Conservation (phyloP, 2,797 vertebrate species). For the Paramormyrops hopkinsi region DNA sequence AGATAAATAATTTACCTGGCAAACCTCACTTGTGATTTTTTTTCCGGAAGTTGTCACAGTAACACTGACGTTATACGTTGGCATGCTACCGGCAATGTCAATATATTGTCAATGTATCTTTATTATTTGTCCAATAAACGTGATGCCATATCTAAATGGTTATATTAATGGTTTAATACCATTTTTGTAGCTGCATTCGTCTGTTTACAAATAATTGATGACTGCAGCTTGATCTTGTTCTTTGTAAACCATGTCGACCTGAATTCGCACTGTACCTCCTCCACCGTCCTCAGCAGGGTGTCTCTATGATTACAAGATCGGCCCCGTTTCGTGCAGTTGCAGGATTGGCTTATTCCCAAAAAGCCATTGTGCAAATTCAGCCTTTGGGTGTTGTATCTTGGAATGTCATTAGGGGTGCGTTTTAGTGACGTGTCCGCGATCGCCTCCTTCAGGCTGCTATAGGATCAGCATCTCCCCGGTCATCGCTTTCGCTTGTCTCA, state of each 20-base stretch:
- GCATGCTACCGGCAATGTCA: not conserved
- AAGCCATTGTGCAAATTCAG: slow-evolving; percentile 10
- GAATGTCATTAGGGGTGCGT: slow-evolving; percentile 32
- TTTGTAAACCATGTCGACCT: not conserved
- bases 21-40: not conserved
- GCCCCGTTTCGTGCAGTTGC: not conserved
- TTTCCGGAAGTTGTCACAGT: not conserved
- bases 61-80: not conserved
- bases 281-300: not conserved
- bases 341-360: slow-evolving; percentile 1
- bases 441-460: slow-evolving; percentile 22
- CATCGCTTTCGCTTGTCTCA: not conserved
- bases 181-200: not conserved
- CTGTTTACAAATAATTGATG: not conserved
- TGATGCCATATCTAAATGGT: not conserved
- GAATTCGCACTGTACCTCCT: not conserved
- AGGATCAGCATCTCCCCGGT: slow-evolving; percentile 48
- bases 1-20: not conserved
- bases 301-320: not conserved
- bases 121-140: not conserved
- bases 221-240: not conserved
- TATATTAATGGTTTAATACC: too few relatives aligned
- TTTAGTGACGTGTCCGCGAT: not conserved
- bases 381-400: slow-evolving; percentile 12
- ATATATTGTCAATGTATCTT: not conserved